Evolutionary conservation across 35 echinoderm and acorn worm genomes (phyloP), one percentile per base, ranked within the genome.

Genomic region (Hemicentrotus pulcherrimus): DNA sequence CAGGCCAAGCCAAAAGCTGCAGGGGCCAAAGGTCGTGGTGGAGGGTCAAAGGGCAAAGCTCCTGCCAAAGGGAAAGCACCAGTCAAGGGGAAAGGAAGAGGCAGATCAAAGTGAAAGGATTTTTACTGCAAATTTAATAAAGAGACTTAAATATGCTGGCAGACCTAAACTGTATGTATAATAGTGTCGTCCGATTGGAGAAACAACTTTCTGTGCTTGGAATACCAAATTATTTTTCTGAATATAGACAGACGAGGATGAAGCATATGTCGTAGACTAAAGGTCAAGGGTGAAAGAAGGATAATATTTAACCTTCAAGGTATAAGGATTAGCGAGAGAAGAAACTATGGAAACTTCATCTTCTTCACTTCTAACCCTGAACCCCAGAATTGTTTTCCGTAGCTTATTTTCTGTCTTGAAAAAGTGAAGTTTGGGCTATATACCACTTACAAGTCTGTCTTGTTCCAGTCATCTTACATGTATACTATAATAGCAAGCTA

Each of bases 41-140:
- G 85, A 15, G 90, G 90, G 48, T 95, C 95, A 12, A 94, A 96
- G 92, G 96, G 94, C 15, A 96, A 96, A 96, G 96, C 48, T 16
- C 94, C 96, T 46, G 96, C 88, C 32, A 96, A 94, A 94, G 96
- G 96, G 85, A 86, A 88, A 91, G 94, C 86, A 28, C 48, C 78
- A 24, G 94, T 13, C 22, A 96, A 96, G 70, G 96, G 96, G 58
- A 95, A 92, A 92, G 88, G 88, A 90, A 33, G 88, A 78, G 65
- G 65, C 19, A 78, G 65, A 78, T 78, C 65, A 78, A 78, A 78
- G 65, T 78, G 65, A 78, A 28, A 78, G 0, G 6, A 78, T n/a
- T 78, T 78, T 78, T 22, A 22, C 19, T 28, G 19, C 19, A 18
- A 78, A 78, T 6, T 78, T 22, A 78, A 78, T 6, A 28, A 28